phyloP scores from a whole-genome alignment of 2,888 invertebrate genomes.

The Xestia sexstrigata region DNA sequence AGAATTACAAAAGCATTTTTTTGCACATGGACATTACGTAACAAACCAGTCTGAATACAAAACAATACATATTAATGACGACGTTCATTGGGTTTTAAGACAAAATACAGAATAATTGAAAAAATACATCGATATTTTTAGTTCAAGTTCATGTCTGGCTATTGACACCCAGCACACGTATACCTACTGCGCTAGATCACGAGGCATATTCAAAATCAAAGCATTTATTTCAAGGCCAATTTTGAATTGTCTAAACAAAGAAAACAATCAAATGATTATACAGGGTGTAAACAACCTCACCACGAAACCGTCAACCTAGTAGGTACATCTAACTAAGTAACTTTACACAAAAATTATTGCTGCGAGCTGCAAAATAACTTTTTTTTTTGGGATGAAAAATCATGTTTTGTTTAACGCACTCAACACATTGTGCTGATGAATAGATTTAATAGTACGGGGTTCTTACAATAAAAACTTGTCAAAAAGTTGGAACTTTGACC shows the following conservation, averaged over 20 bases:
- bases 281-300: no score
- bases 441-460: no score
- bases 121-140: conserved; percentile 42
- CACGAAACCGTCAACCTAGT: no score
- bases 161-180: conserved; percentile 44
- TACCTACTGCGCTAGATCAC: conserved; percentile 24
- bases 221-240: not conserved
- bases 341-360: no score
- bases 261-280: not conserved
- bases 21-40: not conserved
- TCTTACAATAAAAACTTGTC: no score
- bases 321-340: no score
- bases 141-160: conserved; percentile 4
- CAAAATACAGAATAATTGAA: conserved; percentile 5
- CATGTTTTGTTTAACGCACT: no score
- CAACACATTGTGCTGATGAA: no score
- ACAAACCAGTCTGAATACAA: not conserved
- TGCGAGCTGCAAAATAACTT: no score
- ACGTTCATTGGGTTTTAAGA: conserved; percentile 35
- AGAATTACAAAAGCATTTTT: not conserved
- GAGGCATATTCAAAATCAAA: conserved; percentile 39
- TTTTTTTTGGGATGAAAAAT: no score
- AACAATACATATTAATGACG: conserved; percentile 13
- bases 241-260: not conserved
- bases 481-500: no score